Evolutionary conservation across 2,113 vertebrate genomes (phyloP).

Genomic region (Furnarius figulus): DNA sequence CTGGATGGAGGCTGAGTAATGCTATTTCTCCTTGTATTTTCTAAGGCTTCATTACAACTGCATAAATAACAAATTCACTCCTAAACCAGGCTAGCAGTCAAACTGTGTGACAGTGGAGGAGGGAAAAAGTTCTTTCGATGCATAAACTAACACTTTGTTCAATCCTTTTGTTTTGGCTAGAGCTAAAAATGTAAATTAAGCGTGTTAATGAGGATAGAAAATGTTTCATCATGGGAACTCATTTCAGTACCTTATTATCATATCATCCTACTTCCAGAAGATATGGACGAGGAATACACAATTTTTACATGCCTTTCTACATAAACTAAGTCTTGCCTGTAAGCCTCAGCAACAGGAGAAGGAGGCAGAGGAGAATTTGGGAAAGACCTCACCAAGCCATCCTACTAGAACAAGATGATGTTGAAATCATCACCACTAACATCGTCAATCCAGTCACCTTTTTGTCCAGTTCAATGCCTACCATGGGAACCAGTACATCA

Average conservation of each 20-base stretch:
- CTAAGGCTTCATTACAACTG: constrained; percentile 35
- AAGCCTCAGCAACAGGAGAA: background rate
- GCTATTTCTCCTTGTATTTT: constrained; percentile 55
- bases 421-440: too few relatives aligned
- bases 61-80: constrained; percentile 52
- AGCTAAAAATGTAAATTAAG: background rate
- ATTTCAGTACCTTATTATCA: constrained; percentile 45
- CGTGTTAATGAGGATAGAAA: background rate
- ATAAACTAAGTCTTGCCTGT: background rate
- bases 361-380: background rate
- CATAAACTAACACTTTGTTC: background rate
- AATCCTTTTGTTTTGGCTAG: background rate
- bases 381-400: background rate
- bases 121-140: constrained; percentile 22
- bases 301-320: background rate
- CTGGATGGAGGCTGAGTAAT: background rate
- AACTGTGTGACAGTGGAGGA: constrained; percentile 56
- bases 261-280: background rate
- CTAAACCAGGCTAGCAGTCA: constrained; percentile 44
- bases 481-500: too few relatives aligned
- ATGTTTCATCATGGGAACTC: constrained; percentile 44
- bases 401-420: too few relatives aligned
- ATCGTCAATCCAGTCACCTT: too few relatives aligned
- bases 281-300: background rate
- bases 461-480: too few relatives aligned